These are phyloP conservation scores for Larimichthys polyactis DNA, from an alignment of 2,113 vertebrate species.

Conservation along the genomic window DNA sequence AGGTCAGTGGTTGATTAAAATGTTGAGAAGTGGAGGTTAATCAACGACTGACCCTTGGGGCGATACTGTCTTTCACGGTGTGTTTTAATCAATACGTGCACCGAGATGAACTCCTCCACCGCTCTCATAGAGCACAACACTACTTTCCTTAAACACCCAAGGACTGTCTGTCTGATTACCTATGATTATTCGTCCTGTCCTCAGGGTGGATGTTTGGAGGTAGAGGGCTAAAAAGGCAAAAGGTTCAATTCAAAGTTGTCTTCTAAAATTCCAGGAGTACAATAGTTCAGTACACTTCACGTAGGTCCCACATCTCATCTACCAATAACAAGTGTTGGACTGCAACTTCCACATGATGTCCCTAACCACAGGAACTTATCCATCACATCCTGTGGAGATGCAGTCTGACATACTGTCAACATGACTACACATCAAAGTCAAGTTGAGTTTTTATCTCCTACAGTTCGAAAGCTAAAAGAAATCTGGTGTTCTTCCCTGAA, in stretches of 20 bases:
- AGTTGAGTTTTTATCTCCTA: conserved; percentile 18
- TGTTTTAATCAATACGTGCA: conserved; percentile 77
- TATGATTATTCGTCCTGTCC: conserved; percentile 7
- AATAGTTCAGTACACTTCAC: neutral
- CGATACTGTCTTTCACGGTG: conserved; percentile 68
- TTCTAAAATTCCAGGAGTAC: neutral
- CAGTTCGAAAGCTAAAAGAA: conserved; percentile 5
- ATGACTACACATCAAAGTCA: conserved; percentile 61
- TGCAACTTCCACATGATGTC: conserved; percentile 48
- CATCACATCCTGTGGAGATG: conserved; percentile 64
- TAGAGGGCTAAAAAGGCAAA: conserved; percentile 2
- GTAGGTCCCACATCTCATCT: conserved; percentile 41
- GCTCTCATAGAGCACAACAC: conserved; percentile 1
- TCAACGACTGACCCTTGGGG: conserved; percentile 74
- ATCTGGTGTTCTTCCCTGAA: conserved; percentile 10
- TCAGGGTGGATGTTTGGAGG: neutral
- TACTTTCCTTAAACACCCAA: neutral
- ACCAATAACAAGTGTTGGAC: conserved; percentile 40
- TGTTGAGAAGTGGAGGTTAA: conserved; percentile 79
- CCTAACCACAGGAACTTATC: conserved; percentile 68
- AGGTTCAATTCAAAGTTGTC: neutral
- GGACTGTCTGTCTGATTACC: conserved; percentile 13
- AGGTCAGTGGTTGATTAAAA: conserved; percentile 80
- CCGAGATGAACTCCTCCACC: conserved; percentile 40
- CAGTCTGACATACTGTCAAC: conserved; percentile 69